Base-by-base conservation (phyloP, 1,140 invertebrate species). In the Hirudo medicinalis region DNA sequence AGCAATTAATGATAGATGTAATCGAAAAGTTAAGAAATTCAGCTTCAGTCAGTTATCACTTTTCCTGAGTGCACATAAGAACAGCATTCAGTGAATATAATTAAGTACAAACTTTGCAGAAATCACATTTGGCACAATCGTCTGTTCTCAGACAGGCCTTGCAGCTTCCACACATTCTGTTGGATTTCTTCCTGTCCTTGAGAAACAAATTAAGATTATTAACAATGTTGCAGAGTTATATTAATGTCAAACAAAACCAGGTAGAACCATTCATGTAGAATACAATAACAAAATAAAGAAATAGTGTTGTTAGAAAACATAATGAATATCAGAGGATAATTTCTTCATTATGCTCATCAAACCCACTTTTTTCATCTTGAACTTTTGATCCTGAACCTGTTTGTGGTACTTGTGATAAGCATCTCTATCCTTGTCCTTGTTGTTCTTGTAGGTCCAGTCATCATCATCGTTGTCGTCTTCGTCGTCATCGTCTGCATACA, bases 111-210 rank as follows among this genome's bases (percentile, higher is more conserved):
- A 70, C 80, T 81, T 86, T 86, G 79, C 91, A 92, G 19, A 88
- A 86, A 74, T 91, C 90, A 80, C 92, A 95, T 76, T 87, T 86
- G 6, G 90, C 91, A 85, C 92, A 95, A 79, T 94, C 90, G 77
- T 91, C 87, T 15, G 84, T 85, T 72, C 89, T 84, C 53, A 88
- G 83, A 79, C 92, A 94, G 1, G 90, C 90, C 22, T 87, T 86
- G 78, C 91, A 94, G 68, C 89, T 86, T 25, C 91, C 91, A 79
- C 91, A 94, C 69, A 88, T 86, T 49, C 82, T 75, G 22, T 78
- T 75, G 15, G 80, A 79, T 72, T 81, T 81, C 69, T 77, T 78
- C 40, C 73, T 76, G 22, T 43, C 36, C 53, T 22, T 54, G 27
- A 57, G 27, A 63, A 27, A 25, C 29, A 57, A 60, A 11, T 19